Conservation (phyloP, 2,888 invertebrate species). For the Brenthis ino region DNA sequence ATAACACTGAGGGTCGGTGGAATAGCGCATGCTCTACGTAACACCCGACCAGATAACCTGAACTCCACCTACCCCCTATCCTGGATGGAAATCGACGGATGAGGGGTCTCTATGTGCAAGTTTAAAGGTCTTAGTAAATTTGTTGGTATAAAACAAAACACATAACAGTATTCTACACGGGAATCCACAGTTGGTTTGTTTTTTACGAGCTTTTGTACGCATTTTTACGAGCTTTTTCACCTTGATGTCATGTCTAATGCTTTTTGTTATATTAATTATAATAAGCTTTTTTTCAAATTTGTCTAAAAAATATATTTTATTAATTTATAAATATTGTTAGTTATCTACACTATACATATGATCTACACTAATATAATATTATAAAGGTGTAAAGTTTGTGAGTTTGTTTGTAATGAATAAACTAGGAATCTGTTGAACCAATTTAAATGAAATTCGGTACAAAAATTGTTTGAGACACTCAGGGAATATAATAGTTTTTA, state of each 20-base stretch:
- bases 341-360: too few relatives aligned
- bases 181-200: constrained; percentile 75
- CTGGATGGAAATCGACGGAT: constrained; percentile 19
- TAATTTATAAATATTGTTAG: too few relatives aligned
- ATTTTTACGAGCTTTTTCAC: constrained; percentile 34
- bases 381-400: too few relatives aligned
- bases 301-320: too few relatives aligned
- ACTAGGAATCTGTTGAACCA: too few relatives aligned
- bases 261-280: background rate
- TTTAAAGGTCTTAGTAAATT: constrained; percentile 44
- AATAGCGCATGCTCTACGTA: constrained; percentile 66
- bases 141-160: constrained; percentile 49
- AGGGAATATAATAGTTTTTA: too few relatives aligned
- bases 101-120: constrained; percentile 32
- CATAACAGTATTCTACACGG: constrained; percentile 46
- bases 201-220: constrained; percentile 7
- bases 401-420: too few relatives aligned
- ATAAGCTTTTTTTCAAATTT: background rate
- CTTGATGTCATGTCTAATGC: constrained; percentile 5
- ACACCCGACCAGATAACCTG: constrained; percentile 51
- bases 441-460: too few relatives aligned
- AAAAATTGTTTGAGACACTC: too few relatives aligned
- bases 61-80: constrained; percentile 48
- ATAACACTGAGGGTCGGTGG: constrained; percentile 42
- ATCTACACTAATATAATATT: too few relatives aligned